Percentiles rank a stretch among this genome's conserved stretches.
Evolutionary conservation across 2,797 vertebrate genomes (phyloP).

Genomic region (Anguilla pacifica): DNA sequence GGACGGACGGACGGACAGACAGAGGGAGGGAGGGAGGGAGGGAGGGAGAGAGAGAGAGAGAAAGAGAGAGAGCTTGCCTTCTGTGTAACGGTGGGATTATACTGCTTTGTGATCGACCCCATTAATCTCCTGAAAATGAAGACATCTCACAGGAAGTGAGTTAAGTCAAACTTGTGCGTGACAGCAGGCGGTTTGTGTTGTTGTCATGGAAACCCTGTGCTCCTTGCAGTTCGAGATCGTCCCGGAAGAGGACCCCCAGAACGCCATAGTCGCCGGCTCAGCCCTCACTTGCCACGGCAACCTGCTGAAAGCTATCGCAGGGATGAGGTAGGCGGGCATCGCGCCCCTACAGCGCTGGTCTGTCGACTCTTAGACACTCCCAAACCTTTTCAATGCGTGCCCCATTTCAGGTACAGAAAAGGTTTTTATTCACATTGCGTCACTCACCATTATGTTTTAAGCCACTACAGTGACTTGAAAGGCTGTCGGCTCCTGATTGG

Average conservation of each 20-base stretch:
- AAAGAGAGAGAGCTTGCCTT: background rate
- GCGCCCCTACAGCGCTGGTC: too few species aligned
- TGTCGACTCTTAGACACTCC: background rate
- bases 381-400: background rate
- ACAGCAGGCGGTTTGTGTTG: background rate
- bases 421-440: background rate
- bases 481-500: background rate
- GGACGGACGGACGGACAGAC: too few species aligned
- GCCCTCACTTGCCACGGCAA: conserved; percentile 81
- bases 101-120: background rate
- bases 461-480: background rate
- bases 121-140: background rate
- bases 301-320: conserved; percentile 77
- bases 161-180: background rate
- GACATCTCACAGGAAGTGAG: background rate
- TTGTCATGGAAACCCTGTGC: conserved; percentile 16
- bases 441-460: background rate
- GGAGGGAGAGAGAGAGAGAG: background rate
- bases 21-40: background rate
- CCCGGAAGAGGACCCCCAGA: conserved; percentile 87
- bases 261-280: conserved; percentile 78
- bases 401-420: background rate
- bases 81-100: background rate
- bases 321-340: conserved; percentile 64
- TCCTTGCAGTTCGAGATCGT: conserved; percentile 84